These are phyloP conservation scores for Scaptomyza tumidula DNA, from an alignment of 2,888 invertebrate species.

Conservation along the genomic window DNA sequence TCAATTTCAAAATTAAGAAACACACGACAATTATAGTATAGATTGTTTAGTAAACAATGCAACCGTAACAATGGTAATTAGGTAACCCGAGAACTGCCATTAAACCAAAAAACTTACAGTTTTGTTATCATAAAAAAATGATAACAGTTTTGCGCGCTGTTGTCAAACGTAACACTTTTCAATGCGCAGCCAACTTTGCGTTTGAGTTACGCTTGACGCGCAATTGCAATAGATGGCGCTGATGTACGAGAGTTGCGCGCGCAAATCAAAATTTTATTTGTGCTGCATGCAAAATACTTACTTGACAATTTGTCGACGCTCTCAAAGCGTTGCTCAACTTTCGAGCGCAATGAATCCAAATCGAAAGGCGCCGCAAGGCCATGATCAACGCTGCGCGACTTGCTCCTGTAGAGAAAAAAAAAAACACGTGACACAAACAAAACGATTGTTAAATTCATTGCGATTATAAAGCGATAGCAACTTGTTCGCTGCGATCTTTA, in stretches of 20 bases:
- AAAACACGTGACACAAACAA: slow-evolving; percentile 35
- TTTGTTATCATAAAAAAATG: neutral
- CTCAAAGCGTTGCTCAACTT: slow-evolving; percentile 94
- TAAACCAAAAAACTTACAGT: neutral
- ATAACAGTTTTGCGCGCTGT: slow-evolving; percentile 28
- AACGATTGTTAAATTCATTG: slow-evolving; percentile 50
- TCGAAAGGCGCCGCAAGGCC: slow-evolving; percentile 94
- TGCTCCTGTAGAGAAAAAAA: slow-evolving; percentile 89
- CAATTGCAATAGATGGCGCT: slow-evolving; percentile 39
- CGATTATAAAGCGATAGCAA: slow-evolving; percentile 56
- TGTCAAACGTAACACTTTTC: neutral
- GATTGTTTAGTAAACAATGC: neutral
- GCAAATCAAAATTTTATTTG: slow-evolving; percentile 7
- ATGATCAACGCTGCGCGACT: slow-evolving; percentile 96
- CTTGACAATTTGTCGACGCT: slow-evolving; percentile 89
- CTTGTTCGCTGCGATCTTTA: slow-evolving; percentile 68
- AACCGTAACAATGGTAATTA: neutral
- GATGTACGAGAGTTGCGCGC: slow-evolving; percentile 17
- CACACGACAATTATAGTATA: neutral
- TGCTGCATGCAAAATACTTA: slow-evolving; percentile 68
- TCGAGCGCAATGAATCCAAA: slow-evolving; percentile 92
- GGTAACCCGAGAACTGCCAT: neutral
- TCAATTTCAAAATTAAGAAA: neutral
- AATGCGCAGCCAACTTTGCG: slow-evolving; percentile 43
- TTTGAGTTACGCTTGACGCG: slow-evolving; percentile 1